phyloP scores from a whole-genome alignment of 1,140 invertebrate species.

The Telenomus remus region DNA sequence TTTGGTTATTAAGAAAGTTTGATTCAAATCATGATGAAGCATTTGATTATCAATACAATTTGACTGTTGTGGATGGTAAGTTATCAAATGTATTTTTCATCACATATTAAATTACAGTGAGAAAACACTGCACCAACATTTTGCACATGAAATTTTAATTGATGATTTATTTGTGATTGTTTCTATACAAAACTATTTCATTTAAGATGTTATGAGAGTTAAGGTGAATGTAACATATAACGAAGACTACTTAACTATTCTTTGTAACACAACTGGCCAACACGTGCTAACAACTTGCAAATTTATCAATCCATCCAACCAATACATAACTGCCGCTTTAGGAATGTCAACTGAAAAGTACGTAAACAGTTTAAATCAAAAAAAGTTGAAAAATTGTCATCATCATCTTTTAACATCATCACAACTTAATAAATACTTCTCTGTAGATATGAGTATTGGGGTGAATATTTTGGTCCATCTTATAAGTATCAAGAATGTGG shows the following conservation, averaged over 20 bases:
- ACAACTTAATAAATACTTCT: background rate
- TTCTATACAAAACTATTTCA: background rate
- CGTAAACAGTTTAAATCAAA: no score
- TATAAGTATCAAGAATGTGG: conserved; percentile 18
- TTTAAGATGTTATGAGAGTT: background rate
- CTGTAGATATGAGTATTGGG: conserved; percentile 46
- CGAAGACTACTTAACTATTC: conserved; percentile 1
- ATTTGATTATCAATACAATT: no score
- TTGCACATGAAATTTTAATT: no score
- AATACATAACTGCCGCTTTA: conserved; percentile 6
- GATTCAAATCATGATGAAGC: background rate
- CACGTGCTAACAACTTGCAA: conserved; percentile 27
- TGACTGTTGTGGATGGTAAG: no score
- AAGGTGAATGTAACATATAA: background rate
- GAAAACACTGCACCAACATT: no score
- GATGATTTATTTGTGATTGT: no score
- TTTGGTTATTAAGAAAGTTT: background rate
- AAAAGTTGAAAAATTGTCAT: background rate
- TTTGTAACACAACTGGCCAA: conserved; percentile 8
- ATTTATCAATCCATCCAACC: conserved; percentile 6
- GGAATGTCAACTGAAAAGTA: conserved; percentile 8
- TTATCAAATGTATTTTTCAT: no score
- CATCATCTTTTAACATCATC: background rate
- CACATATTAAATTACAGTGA: no score
- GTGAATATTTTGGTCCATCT: conserved; percentile 7